Evolutionary conservation across 2,797 vertebrate genomes (phyloP).

Genomic region (Hydrophis major): DNA sequence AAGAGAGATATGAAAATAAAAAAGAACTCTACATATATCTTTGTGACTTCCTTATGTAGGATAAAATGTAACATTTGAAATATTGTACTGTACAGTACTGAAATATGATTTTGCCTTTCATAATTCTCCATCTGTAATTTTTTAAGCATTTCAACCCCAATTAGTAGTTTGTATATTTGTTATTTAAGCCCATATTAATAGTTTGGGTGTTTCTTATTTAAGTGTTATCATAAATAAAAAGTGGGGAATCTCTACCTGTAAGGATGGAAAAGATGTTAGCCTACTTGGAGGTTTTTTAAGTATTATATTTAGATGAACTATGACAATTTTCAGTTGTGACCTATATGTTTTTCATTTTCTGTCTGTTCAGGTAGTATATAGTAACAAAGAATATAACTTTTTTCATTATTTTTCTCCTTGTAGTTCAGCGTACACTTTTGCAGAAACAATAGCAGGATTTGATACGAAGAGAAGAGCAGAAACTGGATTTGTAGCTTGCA

Average conservation of each 20-base stretch:
- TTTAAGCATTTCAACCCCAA: neutral
- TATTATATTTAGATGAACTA: neutral
- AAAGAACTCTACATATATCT: neutral
- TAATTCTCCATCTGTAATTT: neutral
- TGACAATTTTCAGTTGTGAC: neutral
- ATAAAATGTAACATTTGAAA: neutral
- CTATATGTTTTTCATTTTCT: neutral
- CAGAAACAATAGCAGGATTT: slow-evolving; percentile 51
- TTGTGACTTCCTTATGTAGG: neutral
- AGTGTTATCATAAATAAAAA: neutral
- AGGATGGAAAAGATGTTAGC: neutral
- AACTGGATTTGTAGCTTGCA: slow-evolving; percentile 49
- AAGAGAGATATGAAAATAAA: neutral
- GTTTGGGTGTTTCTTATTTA: neutral
- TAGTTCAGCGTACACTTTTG: slow-evolving; percentile 66
- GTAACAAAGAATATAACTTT: neutral
- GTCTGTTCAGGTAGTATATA: neutral
- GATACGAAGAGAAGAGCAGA: slow-evolving; percentile 31
- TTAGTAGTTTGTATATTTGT: neutral
- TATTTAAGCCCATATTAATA: neutral
- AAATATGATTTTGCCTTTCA: neutral
- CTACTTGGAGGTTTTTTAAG: neutral
- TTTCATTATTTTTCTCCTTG: slow-evolving; percentile 23
- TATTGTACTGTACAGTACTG: neutral
- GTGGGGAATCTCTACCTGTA: neutral